Evolutionary conservation across 37 sponge, comb jelly and placozoan species (phyloP), one percentile per base, ranked within the genome.

Genomic region (Halichondria panicea): DNA sequence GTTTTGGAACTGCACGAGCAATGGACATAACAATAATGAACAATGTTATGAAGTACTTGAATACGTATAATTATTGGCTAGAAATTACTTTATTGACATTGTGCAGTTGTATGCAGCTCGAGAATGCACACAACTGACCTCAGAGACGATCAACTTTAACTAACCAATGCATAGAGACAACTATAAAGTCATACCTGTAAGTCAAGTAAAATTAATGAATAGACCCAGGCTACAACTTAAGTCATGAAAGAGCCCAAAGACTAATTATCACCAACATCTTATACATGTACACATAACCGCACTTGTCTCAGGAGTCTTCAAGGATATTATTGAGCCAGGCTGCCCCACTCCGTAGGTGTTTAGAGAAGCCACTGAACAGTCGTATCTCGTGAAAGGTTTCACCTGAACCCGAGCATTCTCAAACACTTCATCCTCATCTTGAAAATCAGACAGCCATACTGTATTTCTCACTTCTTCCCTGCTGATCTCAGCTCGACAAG

Each of bases 311-410:
- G 39, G 42, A 18, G 66, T 82, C 19, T 53, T 35, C 22, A 82
- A 34, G 25, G 15, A 35, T 15, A 74, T 28, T 0, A 30, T 73
- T 1, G 82, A 70, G 7, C 80, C 80, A 5, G 33, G 39, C 28
- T 31, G 22, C 12, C 80, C 80, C 13, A 59, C 31, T 1, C 80
- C 80, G 30, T 79, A 79, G 43, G 46, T 24, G 31, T 79, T 79
- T 12, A 79, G 6, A 1, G 80, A 40, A 3, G 70, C 70, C 57
- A 79, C 40, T 3, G 6, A 40, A 36, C 80, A 79, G 1, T 6
- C 13, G 32, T 69, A 79, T 41, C 45, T 68, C 4, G 70, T 56
- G 43, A 42, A 67, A 1, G 80, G 80, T 27, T 34, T 36, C 6
- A 43, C 80, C 13, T 19, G 15, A 9, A 68, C 0, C 9, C 9